Percentiles rank a stretch among this genome's conserved stretches.
These are phyloP conservation scores for Cavia porcellus DNA, from an alignment of 2,113 vertebrate species.

Conservation along the genomic window DNA sequence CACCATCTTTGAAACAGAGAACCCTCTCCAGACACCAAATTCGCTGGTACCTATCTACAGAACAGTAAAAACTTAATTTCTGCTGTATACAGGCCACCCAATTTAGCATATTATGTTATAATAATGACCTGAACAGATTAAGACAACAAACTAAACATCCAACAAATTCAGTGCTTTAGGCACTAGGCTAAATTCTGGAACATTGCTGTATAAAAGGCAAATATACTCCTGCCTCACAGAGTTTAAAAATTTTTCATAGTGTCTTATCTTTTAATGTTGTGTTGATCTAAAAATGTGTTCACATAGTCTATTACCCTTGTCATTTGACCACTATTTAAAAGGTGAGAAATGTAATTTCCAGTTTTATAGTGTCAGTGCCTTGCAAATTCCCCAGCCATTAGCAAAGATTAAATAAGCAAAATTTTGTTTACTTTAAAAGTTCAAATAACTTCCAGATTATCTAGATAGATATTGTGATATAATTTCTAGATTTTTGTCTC, in stretches of 20 bases:
- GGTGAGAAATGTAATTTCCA: background rate
- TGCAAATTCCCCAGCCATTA: background rate
- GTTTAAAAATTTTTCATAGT: background rate
- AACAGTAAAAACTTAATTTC: background rate
- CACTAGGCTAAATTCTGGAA: background rate
- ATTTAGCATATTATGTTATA: background rate
- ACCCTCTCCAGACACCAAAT: background rate
- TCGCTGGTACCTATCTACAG: background rate
- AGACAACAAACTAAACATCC: constrained; percentile 16
- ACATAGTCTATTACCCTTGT: background rate
- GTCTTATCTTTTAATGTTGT: background rate
- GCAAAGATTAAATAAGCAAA: constrained; percentile 36
- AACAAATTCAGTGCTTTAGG: background rate
- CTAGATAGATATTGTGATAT: background rate
- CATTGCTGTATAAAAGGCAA: background rate
- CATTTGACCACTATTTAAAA: background rate
- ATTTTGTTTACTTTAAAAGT: constrained; percentile 37
- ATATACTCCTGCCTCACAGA: background rate
- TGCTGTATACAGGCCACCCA: background rate
- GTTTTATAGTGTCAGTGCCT: background rate
- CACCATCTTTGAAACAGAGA: background rate
- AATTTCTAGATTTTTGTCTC: constrained; percentile 7
- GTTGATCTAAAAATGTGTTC: background rate
- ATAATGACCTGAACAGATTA: background rate
- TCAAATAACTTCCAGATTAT: background rate